phyloP scores from a whole-genome alignment of 2,797 vertebrate genomes.

The Choloepus didactylus region DNA sequence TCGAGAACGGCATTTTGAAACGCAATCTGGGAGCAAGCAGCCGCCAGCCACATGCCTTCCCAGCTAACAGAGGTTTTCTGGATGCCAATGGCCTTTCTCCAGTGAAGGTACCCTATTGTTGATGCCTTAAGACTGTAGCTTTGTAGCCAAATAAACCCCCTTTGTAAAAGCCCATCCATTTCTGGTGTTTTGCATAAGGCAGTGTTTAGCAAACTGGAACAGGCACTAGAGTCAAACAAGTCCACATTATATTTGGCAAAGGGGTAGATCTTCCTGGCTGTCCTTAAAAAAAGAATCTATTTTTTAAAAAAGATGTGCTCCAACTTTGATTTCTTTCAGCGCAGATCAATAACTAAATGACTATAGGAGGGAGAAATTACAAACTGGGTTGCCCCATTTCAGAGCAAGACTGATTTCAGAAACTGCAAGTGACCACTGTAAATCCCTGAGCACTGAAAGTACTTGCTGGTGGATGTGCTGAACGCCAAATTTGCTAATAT shows the following conservation, averaged over 20 bases:
- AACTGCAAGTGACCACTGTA: slow-evolving; percentile 53
- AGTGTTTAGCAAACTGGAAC: too few species aligned
- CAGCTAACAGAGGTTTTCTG: too few species aligned
- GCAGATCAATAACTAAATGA: slow-evolving; percentile 64
- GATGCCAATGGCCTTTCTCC: too few species aligned
- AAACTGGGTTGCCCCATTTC: background rate
- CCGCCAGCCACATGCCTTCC: too few species aligned
- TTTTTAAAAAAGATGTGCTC: slow-evolving; percentile 55
- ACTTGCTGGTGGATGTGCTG: slow-evolving; percentile 54
- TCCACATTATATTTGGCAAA: slow-evolving; percentile 1
- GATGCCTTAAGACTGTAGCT: too few species aligned
- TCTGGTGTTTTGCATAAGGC: too few species aligned
- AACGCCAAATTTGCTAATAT: background rate
- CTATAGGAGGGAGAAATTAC: background rate
- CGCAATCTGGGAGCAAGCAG: too few species aligned
- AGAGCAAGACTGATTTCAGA: slow-evolving; percentile 52
- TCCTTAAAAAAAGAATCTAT: background rate
- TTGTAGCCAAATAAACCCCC: too few species aligned
- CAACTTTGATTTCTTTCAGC: slow-evolving; percentile 50
- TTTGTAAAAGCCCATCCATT: too few species aligned
- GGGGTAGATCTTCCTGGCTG: background rate
- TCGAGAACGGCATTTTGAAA: too few species aligned
- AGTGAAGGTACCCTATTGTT: too few species aligned
- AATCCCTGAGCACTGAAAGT: slow-evolving; percentile 39
- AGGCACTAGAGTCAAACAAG: slow-evolving; percentile 17